Conservation (phyloP, 2,888 invertebrate species). For the Drosophila vallismaia region DNA sequence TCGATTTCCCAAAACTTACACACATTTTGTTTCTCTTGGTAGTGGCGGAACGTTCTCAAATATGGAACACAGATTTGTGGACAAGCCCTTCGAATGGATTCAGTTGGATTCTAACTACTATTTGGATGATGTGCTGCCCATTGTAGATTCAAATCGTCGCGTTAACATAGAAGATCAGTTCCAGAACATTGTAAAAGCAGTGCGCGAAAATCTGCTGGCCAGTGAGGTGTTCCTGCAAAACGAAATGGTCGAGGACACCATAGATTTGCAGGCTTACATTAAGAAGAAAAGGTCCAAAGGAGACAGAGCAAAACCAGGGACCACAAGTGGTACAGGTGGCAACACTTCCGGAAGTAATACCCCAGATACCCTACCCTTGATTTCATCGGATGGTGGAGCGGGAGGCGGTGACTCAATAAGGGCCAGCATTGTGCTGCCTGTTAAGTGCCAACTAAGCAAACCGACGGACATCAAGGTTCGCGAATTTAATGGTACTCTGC, state of each 20-base stretch:
- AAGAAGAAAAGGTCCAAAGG: constrained; percentile 84
- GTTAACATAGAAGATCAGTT: constrained; percentile 83
- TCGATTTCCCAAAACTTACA: not conserved
- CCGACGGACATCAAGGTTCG: constrained; percentile 68
- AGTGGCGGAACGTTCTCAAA: constrained; percentile 86
- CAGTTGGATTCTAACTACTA: constrained; percentile 90
- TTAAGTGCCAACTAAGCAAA: constrained; percentile 85
- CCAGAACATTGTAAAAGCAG: constrained; percentile 70
- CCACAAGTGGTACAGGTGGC: constrained; percentile 7
- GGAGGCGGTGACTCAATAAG: constrained; percentile 67
- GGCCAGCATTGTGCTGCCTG: constrained; percentile 89
- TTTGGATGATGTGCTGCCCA: constrained; percentile 90
- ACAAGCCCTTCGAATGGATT: constrained; percentile 90
- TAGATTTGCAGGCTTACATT: constrained; percentile 87
- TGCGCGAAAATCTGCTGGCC: constrained; percentile 84
- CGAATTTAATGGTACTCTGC: constrained; percentile 79
- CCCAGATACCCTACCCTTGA: constrained; percentile 40
- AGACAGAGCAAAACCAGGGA: constrained; percentile 44
- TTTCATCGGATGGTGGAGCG: constrained; percentile 21
- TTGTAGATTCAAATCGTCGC: constrained; percentile 85
- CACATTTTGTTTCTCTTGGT: constrained; percentile 52
- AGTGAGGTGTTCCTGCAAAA: constrained; percentile 91
- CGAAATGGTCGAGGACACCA: constrained; percentile 87
- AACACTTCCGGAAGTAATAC: constrained; percentile 2
- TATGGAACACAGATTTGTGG: constrained; percentile 91